These are phyloP conservation scores for Catajapyx aquilonaris DNA, from an alignment of 1,140 invertebrate species.

Conservation along the genomic window DNA sequence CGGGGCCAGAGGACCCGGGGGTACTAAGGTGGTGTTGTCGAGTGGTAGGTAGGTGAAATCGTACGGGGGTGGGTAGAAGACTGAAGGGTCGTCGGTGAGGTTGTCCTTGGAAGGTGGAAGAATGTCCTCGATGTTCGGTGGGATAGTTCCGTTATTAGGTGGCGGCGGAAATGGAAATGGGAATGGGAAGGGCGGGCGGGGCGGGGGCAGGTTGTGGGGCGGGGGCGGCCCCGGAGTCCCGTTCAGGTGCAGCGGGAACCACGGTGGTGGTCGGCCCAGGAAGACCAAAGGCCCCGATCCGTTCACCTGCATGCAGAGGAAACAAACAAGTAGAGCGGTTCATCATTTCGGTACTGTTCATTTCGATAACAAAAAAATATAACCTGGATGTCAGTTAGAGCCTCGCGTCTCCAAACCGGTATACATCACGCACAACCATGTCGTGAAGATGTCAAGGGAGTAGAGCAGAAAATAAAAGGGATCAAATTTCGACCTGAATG, in stretches of 20 bases:
- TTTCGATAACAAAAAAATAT: too few relatives aligned
- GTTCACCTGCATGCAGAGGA: slow-evolving; percentile 30
- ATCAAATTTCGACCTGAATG: too few relatives aligned
- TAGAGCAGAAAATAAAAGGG: too few relatives aligned
- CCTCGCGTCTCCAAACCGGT: too few relatives aligned
- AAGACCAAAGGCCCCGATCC: slow-evolving; percentile 56
- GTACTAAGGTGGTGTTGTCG: slow-evolving; percentile 51
- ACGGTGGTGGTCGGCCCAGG: slow-evolving; percentile 28
- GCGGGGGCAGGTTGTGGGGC: not conserved
- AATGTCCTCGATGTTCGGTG: slow-evolving; percentile 33
- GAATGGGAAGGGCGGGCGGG: slow-evolving; percentile 22
- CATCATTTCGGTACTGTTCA: too few relatives aligned
- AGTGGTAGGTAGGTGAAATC: slow-evolving; percentile 65
- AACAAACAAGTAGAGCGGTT: too few relatives aligned
- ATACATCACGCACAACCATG: too few relatives aligned
- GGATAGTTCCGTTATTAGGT: slow-evolving; percentile 13
- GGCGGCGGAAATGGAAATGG: slow-evolving; percentile 18
- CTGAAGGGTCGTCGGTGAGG: slow-evolving; percentile 56
- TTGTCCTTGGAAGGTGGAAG: slow-evolving; percentile 33
- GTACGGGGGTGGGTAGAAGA: slow-evolving; percentile 61
- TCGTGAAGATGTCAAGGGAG: too few relatives aligned
- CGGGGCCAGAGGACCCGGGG: slow-evolving; percentile 63
- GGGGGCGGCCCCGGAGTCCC: not conserved
- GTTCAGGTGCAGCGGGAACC: not conserved
- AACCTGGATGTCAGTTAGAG: too few relatives aligned